Base-by-base conservation (phyloP, 1,140 invertebrate species). In the Ips nitidus region DNA sequence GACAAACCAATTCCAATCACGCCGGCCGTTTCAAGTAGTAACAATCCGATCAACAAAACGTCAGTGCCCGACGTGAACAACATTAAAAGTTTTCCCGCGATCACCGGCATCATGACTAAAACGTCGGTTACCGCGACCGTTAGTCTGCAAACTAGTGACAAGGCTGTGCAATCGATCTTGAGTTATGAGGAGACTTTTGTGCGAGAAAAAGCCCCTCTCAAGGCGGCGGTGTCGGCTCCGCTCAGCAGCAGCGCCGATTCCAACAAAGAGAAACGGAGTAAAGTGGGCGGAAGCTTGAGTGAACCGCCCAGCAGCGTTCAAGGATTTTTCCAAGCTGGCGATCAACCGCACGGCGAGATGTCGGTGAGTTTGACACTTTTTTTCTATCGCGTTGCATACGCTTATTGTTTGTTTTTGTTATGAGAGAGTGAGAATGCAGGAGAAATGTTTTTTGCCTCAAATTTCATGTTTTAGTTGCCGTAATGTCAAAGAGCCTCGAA, bases 71-170 rank as follows among this genome's bases (percentile, higher is more conserved):
- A 76, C 50, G 73, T 76, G 38, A 72, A 76, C 66, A 75, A 75
- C 43, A 73, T 74, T 42, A 76, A 73, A 62, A 76, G 66, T 61
- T 75, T 75, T 52, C 75, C 75, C 7, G 70, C 72, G 2, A 76
- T 76, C 38, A 70, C 70, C 37, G 72, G 70, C 41, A 36, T 22
- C 22, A 8, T 41, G 6, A 58, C 52, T 2, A 59, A 60, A 47
- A 66, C 36, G 38, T 37, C 62, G 8, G 45, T 55, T 6, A 41
- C 22, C 8, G 40, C 59, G 7, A 47, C 42, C 50, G 42, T 50
- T 5, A 45, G 8, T 8, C 8, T 53, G 50, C 37, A 41, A 58
- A 57, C 22, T 37, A 39, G 47, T 61, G 69, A 70, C 43, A 70
- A 70, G 61, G 69, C 69, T 65, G 69, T 70, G 61, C 69, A 70